Percentiles rank a stretch among this genome's conserved stretches.
Evolutionary conservation across 2,113 vertebrate species (phyloP).

Genomic region (Cyanoderma ruficeps): DNA sequence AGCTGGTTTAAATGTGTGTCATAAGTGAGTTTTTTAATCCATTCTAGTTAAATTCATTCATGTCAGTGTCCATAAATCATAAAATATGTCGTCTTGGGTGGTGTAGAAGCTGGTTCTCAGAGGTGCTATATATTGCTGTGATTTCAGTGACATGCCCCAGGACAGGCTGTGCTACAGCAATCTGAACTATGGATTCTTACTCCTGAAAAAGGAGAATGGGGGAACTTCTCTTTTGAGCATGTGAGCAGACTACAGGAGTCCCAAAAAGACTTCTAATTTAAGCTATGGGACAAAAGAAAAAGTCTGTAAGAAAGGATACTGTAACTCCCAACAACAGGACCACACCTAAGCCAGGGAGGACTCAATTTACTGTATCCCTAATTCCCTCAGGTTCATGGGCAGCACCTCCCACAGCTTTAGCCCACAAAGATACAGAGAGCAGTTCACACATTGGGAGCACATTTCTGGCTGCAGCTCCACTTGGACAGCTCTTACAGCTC

Average conservation of each 20-base stretch:
- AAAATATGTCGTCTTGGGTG: not conserved
- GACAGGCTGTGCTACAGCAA: not conserved
- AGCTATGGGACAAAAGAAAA: not conserved
- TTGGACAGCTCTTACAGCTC: not conserved
- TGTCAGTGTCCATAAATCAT: not conserved
- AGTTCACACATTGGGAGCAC: not conserved
- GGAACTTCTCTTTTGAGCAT: not conserved
- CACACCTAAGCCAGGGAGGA: not conserved
- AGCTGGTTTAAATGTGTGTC: not conserved
- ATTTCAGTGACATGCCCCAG: not conserved
- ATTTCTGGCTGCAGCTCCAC: not conserved
- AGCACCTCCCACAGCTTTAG: not conserved
- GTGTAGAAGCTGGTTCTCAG: not conserved
- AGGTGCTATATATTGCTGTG: accelerated
- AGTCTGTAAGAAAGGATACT: not conserved
- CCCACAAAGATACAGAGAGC: not conserved
- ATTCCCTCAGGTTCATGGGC: not conserved
- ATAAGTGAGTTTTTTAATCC: not conserved
- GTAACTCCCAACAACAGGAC: not conserved
- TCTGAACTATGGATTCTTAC: not conserved
- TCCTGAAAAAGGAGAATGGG: not conserved
- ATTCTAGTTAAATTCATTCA: not conserved
- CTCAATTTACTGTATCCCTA: not conserved
- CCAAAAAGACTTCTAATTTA: not conserved
- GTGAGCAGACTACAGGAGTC: not conserved